Percentiles rank a stretch among this genome's conserved stretches.
phyloP scores from a whole-genome alignment of 2,113 vertebrate species.

The Megaptera novaeangliae region DNA sequence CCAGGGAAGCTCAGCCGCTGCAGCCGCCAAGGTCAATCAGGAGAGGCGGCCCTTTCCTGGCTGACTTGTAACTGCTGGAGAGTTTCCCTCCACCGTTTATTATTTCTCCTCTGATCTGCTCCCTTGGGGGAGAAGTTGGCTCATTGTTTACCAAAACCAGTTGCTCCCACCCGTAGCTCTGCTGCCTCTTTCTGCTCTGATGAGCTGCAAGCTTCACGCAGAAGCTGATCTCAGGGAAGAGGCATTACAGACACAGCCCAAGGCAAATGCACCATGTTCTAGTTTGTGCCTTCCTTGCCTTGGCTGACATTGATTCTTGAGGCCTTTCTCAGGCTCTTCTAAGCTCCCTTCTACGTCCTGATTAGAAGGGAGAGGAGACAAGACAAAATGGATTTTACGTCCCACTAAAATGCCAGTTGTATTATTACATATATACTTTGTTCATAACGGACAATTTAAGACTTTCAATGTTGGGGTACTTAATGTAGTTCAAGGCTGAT shows the following conservation, averaged over 20 bases:
- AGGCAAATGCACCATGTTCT: fast-evolving
- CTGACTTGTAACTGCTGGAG: neutral
- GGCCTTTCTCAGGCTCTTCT: neutral
- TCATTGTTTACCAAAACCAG: constrained; percentile 56
- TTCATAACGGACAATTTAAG: neutral
- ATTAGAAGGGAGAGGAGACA: neutral
- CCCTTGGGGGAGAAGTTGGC: constrained; percentile 27
- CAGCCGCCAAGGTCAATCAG: neutral
- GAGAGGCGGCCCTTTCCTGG: neutral
- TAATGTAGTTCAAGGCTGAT: neutral
- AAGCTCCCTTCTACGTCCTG: neutral
- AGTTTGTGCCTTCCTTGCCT: neutral
- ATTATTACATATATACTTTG: neutral
- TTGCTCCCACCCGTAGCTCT: constrained; percentile 8
- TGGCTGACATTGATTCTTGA: neutral
- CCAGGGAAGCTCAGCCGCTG: neutral
- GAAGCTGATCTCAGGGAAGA: neutral
- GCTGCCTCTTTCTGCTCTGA: constrained; percentile 33
- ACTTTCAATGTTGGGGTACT: neutral
- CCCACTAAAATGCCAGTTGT: neutral
- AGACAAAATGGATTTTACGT: neutral
- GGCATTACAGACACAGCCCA: neutral
- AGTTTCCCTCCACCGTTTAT: neutral
- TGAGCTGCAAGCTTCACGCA: neutral
- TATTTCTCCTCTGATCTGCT: neutral